Evolutionary conservation across 2,888 invertebrate species (phyloP).

Genomic region (Priapulus caudatus): DNA sequence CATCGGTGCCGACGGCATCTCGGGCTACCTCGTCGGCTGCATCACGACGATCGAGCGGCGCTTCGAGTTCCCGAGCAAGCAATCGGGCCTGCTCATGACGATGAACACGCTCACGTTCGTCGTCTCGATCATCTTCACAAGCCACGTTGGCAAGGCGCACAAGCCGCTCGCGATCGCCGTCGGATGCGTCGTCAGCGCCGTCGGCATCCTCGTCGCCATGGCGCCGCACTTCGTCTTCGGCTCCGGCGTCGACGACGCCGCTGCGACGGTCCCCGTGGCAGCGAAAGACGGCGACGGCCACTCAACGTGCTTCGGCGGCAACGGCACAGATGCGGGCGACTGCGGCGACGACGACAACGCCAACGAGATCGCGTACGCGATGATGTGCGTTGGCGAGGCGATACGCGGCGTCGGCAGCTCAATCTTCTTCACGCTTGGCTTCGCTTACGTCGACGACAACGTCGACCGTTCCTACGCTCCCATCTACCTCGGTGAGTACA

Average conservation of each 20-base stretch:
- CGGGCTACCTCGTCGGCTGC: conserved; percentile 15
- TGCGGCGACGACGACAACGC: not conserved
- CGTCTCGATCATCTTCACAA: conserved; percentile 24
- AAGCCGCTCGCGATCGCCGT: conserved; percentile 24
- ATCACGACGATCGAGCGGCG: conserved; percentile 14
- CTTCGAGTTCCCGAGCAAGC: conserved; percentile 15
- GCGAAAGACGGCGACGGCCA: no score
- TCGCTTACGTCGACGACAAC: conserved; percentile 1
- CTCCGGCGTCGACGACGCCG: conserved; percentile 19
- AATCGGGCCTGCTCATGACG: conserved; percentile 24
- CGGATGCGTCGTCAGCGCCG: conserved; percentile 23
- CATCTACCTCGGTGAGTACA: not conserved
- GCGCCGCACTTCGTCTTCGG: conserved; percentile 25
- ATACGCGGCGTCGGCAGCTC: not conserved
- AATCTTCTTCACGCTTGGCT: not conserved
- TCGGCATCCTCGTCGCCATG: conserved; percentile 25
- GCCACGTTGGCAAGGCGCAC: conserved; percentile 25
- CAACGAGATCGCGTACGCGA: not conserved
- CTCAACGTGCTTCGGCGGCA: no score
- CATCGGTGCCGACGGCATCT: conserved; percentile 13
- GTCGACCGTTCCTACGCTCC: not conserved
- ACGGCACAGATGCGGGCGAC: not conserved
- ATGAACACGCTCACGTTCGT: conserved; percentile 27
- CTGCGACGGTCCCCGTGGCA: no score
- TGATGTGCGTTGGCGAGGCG: not conserved